phyloP scores from a whole-genome alignment of 2,888 invertebrate genomes.

The Drosophila limbata region DNA sequence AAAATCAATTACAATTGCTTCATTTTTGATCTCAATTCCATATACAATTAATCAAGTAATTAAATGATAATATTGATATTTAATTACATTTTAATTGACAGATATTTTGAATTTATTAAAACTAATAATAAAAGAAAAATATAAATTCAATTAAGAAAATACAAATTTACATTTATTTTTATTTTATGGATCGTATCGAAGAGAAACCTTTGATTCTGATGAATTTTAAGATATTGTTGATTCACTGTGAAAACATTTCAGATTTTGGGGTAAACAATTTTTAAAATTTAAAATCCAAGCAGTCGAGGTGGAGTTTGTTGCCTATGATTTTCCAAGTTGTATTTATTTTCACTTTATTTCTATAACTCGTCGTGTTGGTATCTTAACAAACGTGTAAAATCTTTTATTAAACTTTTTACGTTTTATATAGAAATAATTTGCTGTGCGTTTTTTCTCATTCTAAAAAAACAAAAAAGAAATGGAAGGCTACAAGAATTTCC shows the following conservation, averaged over 20 bases:
- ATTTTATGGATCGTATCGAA: no score
- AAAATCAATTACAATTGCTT: slow-evolving; percentile 68
- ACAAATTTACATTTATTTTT: no score
- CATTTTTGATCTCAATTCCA: not conserved
- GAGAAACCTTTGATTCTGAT: no score
- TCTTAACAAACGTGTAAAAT: slow-evolving; percentile 6
- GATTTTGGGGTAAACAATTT: no score
- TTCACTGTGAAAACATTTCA: no score
- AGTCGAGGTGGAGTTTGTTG: not conserved
- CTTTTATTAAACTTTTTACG: slow-evolving; percentile 22
- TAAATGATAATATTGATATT: no score
- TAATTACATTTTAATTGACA: no score
- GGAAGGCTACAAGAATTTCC: slow-evolving; percentile 8
- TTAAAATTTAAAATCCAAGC: not conserved
- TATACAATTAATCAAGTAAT: not conserved
- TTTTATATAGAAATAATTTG: not conserved
- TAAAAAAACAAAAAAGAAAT: not conserved
- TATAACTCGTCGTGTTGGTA: slow-evolving; percentile 85
- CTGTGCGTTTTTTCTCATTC: not conserved
- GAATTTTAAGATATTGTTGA: no score
- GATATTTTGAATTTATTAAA: no score
- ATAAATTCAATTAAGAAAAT: no score
- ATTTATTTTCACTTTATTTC: slow-evolving; percentile 85
- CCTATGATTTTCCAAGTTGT: not conserved
- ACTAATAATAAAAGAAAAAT: no score